Conservation (phyloP, 2,113 vertebrate species). For the Vidua macroura region DNA sequence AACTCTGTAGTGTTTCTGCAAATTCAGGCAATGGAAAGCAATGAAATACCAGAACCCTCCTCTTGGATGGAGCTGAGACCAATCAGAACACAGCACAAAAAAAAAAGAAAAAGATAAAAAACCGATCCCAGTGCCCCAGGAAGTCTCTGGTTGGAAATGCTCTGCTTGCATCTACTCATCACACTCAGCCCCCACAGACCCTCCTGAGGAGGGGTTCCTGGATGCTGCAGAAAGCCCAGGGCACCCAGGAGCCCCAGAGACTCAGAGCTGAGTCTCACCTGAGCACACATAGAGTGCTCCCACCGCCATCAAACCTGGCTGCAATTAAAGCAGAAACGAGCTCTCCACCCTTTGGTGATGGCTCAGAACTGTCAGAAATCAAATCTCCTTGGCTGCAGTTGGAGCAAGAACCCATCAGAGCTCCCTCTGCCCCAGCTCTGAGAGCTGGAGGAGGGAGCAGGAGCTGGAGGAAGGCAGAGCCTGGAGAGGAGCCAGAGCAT, state of each 20-base stretch:
- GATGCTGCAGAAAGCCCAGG: not conserved
- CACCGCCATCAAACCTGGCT: not conserved
- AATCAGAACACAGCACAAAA: not conserved
- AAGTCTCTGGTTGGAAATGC: not conserved
- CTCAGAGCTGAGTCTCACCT: not conserved
- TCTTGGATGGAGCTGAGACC: not conserved
- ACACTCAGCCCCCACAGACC: too few relatives aligned
- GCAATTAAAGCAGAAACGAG: not conserved
- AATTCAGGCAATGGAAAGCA: not conserved
- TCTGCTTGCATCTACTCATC: not conserved
- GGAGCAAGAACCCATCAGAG: not conserved
- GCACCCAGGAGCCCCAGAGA: not conserved
- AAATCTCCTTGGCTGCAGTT: constrained; percentile 1
- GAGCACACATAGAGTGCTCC: not conserved
- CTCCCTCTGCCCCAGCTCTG: not conserved
- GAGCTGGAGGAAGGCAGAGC: constrained; percentile 19
- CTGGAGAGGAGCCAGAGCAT: constrained; percentile 60
- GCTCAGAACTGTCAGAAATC: constrained; percentile 3
- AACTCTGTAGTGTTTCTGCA: not conserved
- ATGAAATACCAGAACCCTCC: not conserved
- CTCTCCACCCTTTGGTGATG: not conserved
- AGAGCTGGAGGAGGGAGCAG: not conserved
- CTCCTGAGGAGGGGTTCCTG: not conserved
- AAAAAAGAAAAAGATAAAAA: rapidly evolving
- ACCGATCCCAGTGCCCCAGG: not conserved